Evolutionary conservation across 2,113 vertebrate genomes (phyloP).

Genomic region (Leptodactylus fuscus): DNA sequence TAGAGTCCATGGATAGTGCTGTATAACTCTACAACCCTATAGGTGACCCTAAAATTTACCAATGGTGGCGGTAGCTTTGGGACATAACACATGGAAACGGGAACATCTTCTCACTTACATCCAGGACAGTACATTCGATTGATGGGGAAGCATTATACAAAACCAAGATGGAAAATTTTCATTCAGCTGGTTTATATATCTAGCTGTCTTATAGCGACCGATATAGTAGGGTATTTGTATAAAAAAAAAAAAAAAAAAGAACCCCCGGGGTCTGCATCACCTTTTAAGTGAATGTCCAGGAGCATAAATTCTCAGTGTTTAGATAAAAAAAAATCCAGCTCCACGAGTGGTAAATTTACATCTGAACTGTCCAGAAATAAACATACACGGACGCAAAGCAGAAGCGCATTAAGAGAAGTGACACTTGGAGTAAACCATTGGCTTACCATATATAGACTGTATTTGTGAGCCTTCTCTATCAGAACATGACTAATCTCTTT

Average conservation of each 20-base stretch:
- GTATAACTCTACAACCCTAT: not conserved
- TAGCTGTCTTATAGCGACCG: not conserved
- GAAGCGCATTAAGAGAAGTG: slow-evolving; percentile 23
- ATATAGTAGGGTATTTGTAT: not conserved
- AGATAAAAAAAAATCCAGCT: not conserved
- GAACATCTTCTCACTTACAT: not conserved
- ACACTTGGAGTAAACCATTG: slow-evolving; percentile 31
- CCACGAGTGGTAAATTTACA: slow-evolving; percentile 23
- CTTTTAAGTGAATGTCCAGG: not conserved
- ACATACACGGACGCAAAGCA: slow-evolving; percentile 46
- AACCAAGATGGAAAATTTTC: not conserved
- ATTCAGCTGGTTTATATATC: not conserved
- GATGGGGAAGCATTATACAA: not conserved
- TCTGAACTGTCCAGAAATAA: slow-evolving; percentile 51
- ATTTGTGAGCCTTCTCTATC: slow-evolving; percentile 8
- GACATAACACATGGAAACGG: not conserved
- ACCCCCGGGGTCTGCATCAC: not conserved
- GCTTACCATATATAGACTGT: slow-evolving; percentile 50
- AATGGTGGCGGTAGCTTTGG: too few relatives aligned
- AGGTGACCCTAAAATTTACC: not conserved
- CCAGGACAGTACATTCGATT: not conserved
- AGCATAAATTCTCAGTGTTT: not conserved
- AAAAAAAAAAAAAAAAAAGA: not conserved
- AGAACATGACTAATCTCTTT: slow-evolving; percentile 40
- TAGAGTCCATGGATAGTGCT: not conserved